phyloP scores from a whole-genome alignment of 92 coral and sea anemone species.

The Desmophyllum pertusum region DNA sequence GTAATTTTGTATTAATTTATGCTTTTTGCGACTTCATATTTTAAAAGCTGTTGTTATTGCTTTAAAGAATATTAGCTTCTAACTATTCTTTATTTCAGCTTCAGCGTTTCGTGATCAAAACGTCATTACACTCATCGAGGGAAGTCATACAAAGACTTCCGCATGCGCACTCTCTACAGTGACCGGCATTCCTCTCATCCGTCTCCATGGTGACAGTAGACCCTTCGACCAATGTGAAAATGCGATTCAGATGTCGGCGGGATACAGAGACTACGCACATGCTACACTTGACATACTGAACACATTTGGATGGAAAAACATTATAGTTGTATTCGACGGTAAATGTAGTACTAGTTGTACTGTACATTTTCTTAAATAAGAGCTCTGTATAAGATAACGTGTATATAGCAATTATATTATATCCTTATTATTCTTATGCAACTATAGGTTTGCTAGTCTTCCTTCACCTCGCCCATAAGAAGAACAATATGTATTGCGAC shows the following conservation, averaged over 20 bases:
- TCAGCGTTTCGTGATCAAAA: constrained; percentile 36
- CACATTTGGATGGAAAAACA: constrained; percentile 46
- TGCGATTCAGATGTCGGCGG: constrained; percentile 53
- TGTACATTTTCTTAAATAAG: too few species aligned
- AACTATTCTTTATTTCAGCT: constrained; percentile 14
- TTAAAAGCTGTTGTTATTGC: neutral
- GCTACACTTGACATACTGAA: constrained; percentile 57
- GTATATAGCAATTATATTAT: too few species aligned
- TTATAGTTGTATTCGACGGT: constrained; percentile 58
- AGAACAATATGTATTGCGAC: too few species aligned
- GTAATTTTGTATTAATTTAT: neutral
- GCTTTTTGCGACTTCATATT: too few species aligned
- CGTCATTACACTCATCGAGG: constrained; percentile 50
- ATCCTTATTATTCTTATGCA: too few species aligned
- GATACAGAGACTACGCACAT: constrained; percentile 32
- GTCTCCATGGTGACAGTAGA: constrained; percentile 19
- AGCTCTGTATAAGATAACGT: too few species aligned
- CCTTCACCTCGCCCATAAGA: too few species aligned
- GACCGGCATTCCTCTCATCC: constrained; percentile 51
- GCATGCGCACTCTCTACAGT: constrained; percentile 59
- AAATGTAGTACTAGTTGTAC: neutral
- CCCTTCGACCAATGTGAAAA: constrained; percentile 32
- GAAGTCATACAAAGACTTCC: constrained; percentile 9
- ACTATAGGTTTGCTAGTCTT: too few species aligned
- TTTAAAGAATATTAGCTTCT: neutral